Conservation (phyloP, 2,888 invertebrate genomes). For the Dryomyza anilis region DNA sequence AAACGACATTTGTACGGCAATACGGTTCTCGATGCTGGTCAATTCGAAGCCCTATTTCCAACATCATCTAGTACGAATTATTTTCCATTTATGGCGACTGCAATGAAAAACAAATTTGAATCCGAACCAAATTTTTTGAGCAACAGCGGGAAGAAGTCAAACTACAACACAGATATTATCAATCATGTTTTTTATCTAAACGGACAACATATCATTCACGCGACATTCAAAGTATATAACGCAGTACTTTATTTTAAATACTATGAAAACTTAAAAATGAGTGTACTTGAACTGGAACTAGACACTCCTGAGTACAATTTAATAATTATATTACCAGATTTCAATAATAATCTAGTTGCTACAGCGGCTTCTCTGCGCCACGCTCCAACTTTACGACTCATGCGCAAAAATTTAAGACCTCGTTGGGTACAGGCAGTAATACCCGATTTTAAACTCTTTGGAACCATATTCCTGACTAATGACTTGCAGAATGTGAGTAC, state of each 20-base stretch:
- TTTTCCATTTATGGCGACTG: constrained; percentile 15
- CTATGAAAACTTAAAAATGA: constrained; percentile 72
- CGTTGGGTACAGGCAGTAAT: constrained; percentile 78
- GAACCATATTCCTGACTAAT: constrained; percentile 79
- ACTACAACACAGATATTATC: constrained; percentile 52
- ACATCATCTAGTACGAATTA: constrained; percentile 33
- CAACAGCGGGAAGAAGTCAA: constrained; percentile 39
- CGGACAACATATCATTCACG: constrained; percentile 63
- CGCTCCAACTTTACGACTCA: constrained; percentile 68
- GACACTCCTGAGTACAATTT: constrained; percentile 82
- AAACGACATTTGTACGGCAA: constrained; percentile 49
- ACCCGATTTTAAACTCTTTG: constrained; percentile 80
- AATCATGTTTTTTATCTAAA: constrained; percentile 60
- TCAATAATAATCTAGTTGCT: constrained; percentile 69
- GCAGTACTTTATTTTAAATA: constrained; percentile 78
- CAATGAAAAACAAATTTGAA: constrained; percentile 41
- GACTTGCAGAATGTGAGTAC: constrained; percentile 79
- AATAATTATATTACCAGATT: constrained; percentile 73
- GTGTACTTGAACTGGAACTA: constrained; percentile 76
- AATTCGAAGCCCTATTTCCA: constrained; percentile 49
- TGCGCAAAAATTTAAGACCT: constrained; percentile 71
- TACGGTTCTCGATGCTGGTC: constrained; percentile 50
- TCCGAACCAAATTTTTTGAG: constrained; percentile 44
- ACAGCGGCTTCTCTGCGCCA: constrained; percentile 69
- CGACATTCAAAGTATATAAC: constrained; percentile 77